Conservation (phyloP, 2,797 vertebrate genomes). For the Pangasius krempfi region DNA sequence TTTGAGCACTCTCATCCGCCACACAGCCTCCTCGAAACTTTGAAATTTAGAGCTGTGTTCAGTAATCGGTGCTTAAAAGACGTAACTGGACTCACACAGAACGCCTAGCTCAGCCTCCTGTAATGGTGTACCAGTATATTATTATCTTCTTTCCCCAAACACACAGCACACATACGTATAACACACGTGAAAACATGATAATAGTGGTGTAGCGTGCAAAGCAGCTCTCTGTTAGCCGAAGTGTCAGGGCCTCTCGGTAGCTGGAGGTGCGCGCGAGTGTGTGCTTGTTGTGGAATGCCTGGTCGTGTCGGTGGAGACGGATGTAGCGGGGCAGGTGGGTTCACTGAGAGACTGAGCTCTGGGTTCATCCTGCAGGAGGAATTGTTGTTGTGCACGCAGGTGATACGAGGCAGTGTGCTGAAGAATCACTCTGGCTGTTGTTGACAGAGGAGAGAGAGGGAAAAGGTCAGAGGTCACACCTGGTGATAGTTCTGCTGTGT, state of each 20-base stretch:
- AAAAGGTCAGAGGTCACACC: constrained; percentile 72
- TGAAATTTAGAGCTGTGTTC: background rate
- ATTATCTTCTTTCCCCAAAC: background rate
- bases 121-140: background rate
- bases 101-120: background rate
- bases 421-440: constrained; percentile 57
- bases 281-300: constrained; percentile 7
- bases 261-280: background rate
- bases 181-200: background rate
- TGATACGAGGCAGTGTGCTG: constrained; percentile 55
- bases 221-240: background rate
- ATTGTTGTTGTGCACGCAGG: constrained; percentile 59
- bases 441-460: constrained; percentile 69
- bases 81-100: background rate
- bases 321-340: background rate
- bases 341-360: background rate
- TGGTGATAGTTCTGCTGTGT: constrained; percentile 58
- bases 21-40: background rate
- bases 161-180: background rate
- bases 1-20: background rate
- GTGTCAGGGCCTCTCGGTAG: background rate
- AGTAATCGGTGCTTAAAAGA: too few species aligned
- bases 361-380: constrained; percentile 11
- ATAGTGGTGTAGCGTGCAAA: background rate
- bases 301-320: background rate